Base-by-base conservation (phyloP, 2,888 invertebrate species). In the Agrotis segetum region DNA sequence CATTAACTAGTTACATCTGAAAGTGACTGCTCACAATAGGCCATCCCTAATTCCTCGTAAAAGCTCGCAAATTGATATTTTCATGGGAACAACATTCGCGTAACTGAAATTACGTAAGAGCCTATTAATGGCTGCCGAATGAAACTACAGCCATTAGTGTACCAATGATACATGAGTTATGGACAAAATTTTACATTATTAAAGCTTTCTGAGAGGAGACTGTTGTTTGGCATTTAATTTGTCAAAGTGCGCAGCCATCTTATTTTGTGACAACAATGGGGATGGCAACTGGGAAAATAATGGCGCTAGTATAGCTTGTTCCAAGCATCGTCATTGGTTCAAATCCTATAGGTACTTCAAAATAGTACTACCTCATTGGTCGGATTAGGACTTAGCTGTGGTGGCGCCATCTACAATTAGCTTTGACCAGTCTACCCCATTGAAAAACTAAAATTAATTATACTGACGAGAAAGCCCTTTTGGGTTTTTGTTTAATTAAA, bases 21-120 rank as follows among this genome's bases (percentile, higher is more conserved):
- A 60, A 64, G 60, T 73, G 46, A 64, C 49, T 59, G 14, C 49
- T n/a, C 60, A 55, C 60, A 56, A 65, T 56, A 60, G 46, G 16
- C 19, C 13, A 19, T 47, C 34, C 40, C 53, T 72, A 64, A 79
- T 75, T 61, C 73, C 46, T 79, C 55, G 63, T 77, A 74, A 69
- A 67, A 66, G 67, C 65, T 24, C 9, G 29, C 67, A 81, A 82
- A 84, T 81, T 82, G 82, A 78, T 75, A 84, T 67, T 82, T 75
- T 74, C 84, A 81, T 78, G 68, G 67, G 46, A 69, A 65, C 62
- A 61, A 84, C 69, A 84, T 74, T 73, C 62, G 63, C 70, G 58
- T 52, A 67, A 71, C 66, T 66, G 17, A 52, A 75, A 76, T 50
- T 68, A 67, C 58, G 64, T 59, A 70, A 53, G 62, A 40, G 16